Base-by-base conservation (phyloP, 2,888 invertebrate species). In the Pristionchus fissidentatus region DNA sequence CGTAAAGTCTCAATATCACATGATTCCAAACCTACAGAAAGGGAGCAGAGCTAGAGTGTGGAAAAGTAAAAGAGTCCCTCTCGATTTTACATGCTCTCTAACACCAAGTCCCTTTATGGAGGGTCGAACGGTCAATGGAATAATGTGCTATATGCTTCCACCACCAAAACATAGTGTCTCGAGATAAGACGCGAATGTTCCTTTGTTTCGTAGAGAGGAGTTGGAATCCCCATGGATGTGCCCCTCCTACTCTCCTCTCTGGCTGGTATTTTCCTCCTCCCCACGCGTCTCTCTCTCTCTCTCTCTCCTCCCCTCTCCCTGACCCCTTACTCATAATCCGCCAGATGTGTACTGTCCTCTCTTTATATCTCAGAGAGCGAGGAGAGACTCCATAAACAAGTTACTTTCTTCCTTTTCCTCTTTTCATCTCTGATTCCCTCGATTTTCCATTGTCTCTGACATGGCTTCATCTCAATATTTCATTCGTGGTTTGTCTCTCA, bases 241-340 rank as follows among this genome's bases (percentile, higher is more conserved):
- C n/a, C n/a, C n/a, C n/a, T 46, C 22, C 5, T 46, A 15, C 41
- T 38, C 41, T 26, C 35, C 52, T 15, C 49, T 52, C 66, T 52
- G 75, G 49, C 73, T 75, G 46, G 46, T 41, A 10, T 52, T 75
- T n/a, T 46, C 43, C 79, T 79, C 79, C 32, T 57, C 22, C 15
- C 41, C 29, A 35, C 57, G 35, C 75, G 41, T 75, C 75, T 19
- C 75, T 26, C 62, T 41, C 46, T 49, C 43, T 41, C 32, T 35
- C 49, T 35, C 79, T 79, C 26, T 29, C 79, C 46, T 60, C 60
- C 57, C 60, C 75, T 75, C 75, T 35, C 38, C n/a, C n/a, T n/a
- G n/a, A n/a, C 49, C 55, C 77, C 46, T 52, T 22, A 15, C 15
- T 46, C 52, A 52, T 52, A 49, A 77, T 77, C 77, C 77, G n/a